Evolutionary conservation across 2,113 vertebrate species (phyloP), one percentile per base, ranked within the genome.

Genomic region (Stictonetta naevosa): DNA sequence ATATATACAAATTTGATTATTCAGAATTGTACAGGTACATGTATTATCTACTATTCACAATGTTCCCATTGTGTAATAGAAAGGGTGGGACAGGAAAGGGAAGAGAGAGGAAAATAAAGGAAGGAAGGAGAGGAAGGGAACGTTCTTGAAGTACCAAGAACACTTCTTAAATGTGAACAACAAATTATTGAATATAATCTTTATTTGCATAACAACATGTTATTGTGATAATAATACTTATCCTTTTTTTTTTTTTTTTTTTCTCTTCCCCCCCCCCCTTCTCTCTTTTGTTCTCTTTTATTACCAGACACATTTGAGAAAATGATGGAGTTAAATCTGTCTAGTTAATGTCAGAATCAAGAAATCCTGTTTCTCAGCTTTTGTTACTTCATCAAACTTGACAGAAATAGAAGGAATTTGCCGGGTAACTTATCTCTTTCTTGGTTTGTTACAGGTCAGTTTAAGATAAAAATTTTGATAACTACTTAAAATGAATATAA

Each of bases 81-180:
- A 58, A 79, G 8, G 17, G 64, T 25, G 40, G 8, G 2, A 3
- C 8, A 63, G 17, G 1, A 8, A 53, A 71, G 5, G 38, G 42
- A 64, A 44, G 4, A 10, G 16, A 59, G 31, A 55, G 3, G 4
- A 53, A 86, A 73, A 81, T 6, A 1, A 3, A 2, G 19, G 7
- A 33, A 28, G 0, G 14, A 3, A 7, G 11, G 3, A 76, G 8
- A 48, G 26, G 48, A 16, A 42, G 23, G 6, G 2, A 10, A 33
- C 3, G 5, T 34, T 46, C 33, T 23, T 73, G 21, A 69, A 63
- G 28, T 59, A 40, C 46, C 19, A 46, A 46, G 46, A 46, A 46
- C 19, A 46, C 46, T 46, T 46, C 19, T 46, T 46, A 8, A 46
- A 20, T 46, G 19, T 46, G 46, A 46, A 46, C 46, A 46, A 46